phyloP scores from a whole-genome alignment of 2,113 vertebrate species.

The Halcyon malimbica region DNA sequence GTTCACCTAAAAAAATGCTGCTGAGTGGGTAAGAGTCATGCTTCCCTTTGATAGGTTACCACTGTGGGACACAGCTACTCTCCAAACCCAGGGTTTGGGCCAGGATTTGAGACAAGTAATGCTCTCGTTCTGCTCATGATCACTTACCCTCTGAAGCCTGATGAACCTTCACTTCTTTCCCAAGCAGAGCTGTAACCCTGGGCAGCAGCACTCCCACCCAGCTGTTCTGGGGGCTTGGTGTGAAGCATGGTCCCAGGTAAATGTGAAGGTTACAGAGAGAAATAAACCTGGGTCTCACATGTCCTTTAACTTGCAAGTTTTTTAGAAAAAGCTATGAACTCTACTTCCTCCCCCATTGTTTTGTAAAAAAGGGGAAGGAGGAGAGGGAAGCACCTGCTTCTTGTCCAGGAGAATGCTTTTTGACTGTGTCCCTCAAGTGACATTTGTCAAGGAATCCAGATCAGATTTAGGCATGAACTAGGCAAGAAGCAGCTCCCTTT shows the following conservation, averaged over 20 bases:
- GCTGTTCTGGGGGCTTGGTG: not conserved
- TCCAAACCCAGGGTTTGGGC: not conserved
- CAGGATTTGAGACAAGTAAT: not conserved
- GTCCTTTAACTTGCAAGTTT: not conserved
- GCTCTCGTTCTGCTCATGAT: not conserved
- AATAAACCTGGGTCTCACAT: not conserved
- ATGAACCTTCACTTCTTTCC: not conserved
- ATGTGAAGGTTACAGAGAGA: not conserved
- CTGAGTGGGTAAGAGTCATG: not conserved
- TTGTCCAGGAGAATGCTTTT: not conserved
- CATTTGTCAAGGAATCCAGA: not conserved
- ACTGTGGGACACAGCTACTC: not conserved
- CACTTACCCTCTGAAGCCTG: not conserved
- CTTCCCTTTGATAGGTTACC: not conserved
- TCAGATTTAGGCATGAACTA: not conserved
- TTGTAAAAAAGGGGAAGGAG: not conserved
- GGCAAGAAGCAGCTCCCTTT: not conserved
- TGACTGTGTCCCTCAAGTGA: not conserved
- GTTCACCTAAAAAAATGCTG: not conserved
- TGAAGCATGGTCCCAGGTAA: not conserved
- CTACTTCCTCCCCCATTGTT: not conserved
- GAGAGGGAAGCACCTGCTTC: not conserved
- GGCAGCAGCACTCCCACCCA: not conserved
- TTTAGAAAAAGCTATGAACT: not conserved
- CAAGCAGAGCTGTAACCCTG: not conserved